Percentiles rank a stretch among this genome's conserved stretches.
These are phyloP conservation scores for Anastrepha ludens DNA, from an alignment of 1,140 invertebrate species.

Conservation along the genomic window DNA sequence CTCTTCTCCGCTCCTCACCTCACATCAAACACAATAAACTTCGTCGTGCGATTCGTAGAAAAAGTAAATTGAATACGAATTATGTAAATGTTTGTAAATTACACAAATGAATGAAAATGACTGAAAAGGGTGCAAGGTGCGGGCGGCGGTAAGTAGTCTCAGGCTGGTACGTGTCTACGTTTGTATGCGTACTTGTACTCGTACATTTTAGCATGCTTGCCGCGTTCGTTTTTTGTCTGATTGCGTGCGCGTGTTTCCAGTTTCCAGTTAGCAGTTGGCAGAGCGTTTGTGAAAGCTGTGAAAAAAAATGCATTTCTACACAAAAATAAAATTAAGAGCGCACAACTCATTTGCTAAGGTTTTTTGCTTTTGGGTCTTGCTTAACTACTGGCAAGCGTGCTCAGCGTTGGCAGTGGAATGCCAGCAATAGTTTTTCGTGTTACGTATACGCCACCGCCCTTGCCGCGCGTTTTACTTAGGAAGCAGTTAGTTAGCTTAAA, in stretches of 20 bases:
- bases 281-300: neutral
- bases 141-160: no score
- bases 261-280: neutral
- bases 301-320: neutral
- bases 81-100: conserved; percentile 52
- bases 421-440: neutral
- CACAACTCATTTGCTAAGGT: neutral
- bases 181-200: neutral
- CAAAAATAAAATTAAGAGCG: neutral
- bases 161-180: neutral
- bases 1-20: no score
- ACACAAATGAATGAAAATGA: neutral
- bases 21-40: neutral
- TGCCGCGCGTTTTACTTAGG: neutral
- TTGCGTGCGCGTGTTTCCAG: neutral
- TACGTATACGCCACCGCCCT: neutral
- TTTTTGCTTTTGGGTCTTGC: neutral
- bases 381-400: neutral
- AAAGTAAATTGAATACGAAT: conserved; percentile 45
- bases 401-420: no score
- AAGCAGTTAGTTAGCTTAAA: conserved; percentile 2
- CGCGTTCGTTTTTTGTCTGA: neutral
- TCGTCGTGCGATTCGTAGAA: neutral
- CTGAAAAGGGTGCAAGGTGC: neutral
- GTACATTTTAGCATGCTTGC: neutral